Conservation (phyloP, 2,113 vertebrate genomes). For the Menidia beryllina region DNA sequence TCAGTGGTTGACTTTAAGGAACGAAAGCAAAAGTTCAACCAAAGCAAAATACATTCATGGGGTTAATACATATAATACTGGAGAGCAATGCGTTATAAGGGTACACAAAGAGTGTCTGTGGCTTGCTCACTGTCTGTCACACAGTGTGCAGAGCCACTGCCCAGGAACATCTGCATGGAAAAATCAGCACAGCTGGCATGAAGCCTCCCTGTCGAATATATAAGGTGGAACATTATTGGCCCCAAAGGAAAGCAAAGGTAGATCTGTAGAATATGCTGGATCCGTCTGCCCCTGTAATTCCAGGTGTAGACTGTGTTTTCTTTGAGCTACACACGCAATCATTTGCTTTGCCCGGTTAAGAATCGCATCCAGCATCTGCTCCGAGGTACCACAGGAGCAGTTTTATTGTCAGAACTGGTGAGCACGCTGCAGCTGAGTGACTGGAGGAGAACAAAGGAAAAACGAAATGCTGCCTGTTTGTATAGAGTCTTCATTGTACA, state of each 20-base stretch:
- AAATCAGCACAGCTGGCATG: conserved; percentile 45
- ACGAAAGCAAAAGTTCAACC: conserved; percentile 54
- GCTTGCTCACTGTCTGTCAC: conserved; percentile 39
- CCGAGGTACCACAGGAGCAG: conserved; percentile 57
- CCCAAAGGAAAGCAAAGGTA: conserved; percentile 51
- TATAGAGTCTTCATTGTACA: background rate
- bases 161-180: conserved; percentile 49
- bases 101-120: conserved; percentile 36
- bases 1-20: conserved; percentile 44
- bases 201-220: conserved; percentile 37
- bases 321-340: conserved; percentile 74
- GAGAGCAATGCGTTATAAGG: conserved; percentile 45
- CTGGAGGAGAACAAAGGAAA: conserved; percentile 31
- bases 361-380: conserved; percentile 81
- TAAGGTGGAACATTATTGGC: conserved; percentile 58
- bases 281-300: conserved; percentile 72
- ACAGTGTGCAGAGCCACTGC: conserved; percentile 12
- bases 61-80: conserved; percentile 57
- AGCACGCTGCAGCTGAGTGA: conserved; percentile 66
- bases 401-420: conserved; percentile 69
- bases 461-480: conserved; percentile 31
- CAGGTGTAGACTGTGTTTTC: conserved; percentile 72
- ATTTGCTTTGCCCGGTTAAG: conserved; percentile 82
- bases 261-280: conserved; percentile 56
- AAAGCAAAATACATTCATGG: conserved; percentile 63